Percentiles rank a stretch among this genome's conserved stretches.
phyloP scores from a whole-genome alignment of 2,888 invertebrate genomes.

The Syritta pipiens region DNA sequence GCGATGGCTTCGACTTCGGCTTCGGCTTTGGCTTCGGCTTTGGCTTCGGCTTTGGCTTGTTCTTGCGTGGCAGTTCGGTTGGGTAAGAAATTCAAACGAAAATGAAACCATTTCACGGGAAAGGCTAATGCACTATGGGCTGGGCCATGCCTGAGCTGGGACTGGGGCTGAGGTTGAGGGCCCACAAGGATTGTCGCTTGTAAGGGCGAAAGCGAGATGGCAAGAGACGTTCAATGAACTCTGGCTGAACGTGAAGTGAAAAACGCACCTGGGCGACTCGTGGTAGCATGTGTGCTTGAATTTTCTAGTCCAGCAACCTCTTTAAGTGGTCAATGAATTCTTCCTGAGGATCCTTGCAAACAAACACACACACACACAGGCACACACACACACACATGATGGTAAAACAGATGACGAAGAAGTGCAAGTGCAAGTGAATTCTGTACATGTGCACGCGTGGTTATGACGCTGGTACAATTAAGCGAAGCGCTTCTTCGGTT shows the following conservation, averaged over 20 bases:
- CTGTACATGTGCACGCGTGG: slow-evolving; percentile 9
- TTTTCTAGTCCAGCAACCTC: slow-evolving; percentile 57
- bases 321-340: slow-evolving; percentile 65
- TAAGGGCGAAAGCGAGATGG: neutral
- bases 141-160: slow-evolving; percentile 51
- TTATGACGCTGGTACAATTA: slow-evolving; percentile 50
- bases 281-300: slow-evolving; percentile 29
- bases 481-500: slow-evolving; percentile 27
- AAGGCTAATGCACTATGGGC: slow-evolving; percentile 62
- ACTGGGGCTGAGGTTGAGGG: slow-evolving; percentile 10
- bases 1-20: too few relatives aligned
- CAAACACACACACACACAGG: slow-evolving; percentile 2
- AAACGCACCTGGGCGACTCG: slow-evolving; percentile 56
- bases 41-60: too few relatives aligned
- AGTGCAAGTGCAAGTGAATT: slow-evolving; percentile 69
- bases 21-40: too few relatives aligned
- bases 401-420: slow-evolving; percentile 31
- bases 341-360: slow-evolving; percentile 47
- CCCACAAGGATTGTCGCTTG: slow-evolving; percentile 51
- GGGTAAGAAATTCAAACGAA: slow-evolving; percentile 72
- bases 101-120: slow-evolving; percentile 74
- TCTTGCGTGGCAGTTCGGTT: slow-evolving; percentile 49
- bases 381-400: too few relatives aligned
- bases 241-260: neutral
- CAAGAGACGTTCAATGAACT: slow-evolving; percentile 63